phyloP scores from a whole-genome alignment of 2,797 vertebrate genomes.

The Xerus rutilus region DNA sequence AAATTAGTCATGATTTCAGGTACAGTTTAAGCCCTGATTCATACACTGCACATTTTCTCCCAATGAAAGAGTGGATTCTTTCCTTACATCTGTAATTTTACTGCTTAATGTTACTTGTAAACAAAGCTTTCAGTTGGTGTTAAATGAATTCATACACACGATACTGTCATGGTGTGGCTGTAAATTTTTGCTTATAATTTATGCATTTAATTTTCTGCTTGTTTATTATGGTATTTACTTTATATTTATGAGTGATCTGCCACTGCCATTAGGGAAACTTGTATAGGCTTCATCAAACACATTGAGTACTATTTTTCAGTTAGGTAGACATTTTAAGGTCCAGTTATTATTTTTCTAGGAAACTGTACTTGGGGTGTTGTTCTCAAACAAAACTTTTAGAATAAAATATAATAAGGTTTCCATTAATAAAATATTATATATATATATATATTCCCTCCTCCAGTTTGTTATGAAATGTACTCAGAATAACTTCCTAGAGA shows the following conservation, averaged over 20 bases:
- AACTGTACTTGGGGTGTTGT: not conserved
- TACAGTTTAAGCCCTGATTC: conserved; percentile 1
- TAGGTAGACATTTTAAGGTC: conserved; percentile 55
- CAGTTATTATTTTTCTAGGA: conserved; percentile 12
- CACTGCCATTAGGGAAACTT: conserved; percentile 35
- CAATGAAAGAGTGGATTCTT: not conserved
- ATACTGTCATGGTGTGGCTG: not conserved
- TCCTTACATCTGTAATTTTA: conserved; percentile 2
- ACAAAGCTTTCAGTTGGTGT: not conserved
- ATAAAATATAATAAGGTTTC: not conserved
- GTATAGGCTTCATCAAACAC: conserved; percentile 46
- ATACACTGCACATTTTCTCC: not conserved
- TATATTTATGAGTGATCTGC: conserved; percentile 64
- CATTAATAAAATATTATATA: not conserved
- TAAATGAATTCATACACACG: conserved; percentile 67
- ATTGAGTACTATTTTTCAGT: not conserved
- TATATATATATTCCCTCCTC: not conserved
- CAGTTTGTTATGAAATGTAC: not conserved
- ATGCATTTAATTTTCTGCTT: conserved; percentile 74
- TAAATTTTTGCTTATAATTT: conserved; percentile 47
- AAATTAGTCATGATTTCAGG: not conserved
- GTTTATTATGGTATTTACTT: conserved; percentile 68
- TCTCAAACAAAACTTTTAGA: not conserved
- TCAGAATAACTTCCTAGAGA: not conserved
- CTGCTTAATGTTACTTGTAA: conserved; percentile 47